These are phyloP conservation scores for Drosophila varians DNA, from an alignment of 1,140 invertebrate genomes.

Conservation along the genomic window DNA sequence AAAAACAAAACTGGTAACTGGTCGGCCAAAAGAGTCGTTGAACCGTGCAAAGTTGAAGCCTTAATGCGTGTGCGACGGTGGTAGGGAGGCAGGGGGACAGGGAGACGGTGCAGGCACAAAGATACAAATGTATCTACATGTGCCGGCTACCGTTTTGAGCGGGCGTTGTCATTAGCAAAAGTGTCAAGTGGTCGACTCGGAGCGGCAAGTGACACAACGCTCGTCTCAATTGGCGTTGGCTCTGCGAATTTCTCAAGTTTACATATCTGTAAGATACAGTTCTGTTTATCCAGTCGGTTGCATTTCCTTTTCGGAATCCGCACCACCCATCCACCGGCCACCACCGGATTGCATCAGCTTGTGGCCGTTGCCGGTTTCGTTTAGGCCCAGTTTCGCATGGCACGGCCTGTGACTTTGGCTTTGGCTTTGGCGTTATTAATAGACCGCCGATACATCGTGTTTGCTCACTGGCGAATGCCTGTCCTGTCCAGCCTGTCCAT, in stretches of 20 bases:
- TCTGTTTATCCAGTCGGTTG: constrained; percentile 9
- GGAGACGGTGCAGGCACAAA: constrained; percentile 29
- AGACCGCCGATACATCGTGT: constrained; percentile 17
- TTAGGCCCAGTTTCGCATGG: constrained; percentile 32
- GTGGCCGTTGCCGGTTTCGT: not conserved
- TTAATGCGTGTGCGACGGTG: constrained; percentile 11
- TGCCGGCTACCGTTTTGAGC: constrained; percentile 61
- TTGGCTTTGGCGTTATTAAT: constrained; percentile 36
- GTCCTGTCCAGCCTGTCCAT: constrained; percentile 13
- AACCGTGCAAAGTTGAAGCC: constrained; percentile 28
- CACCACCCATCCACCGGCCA: not conserved
- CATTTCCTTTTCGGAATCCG: constrained; percentile 41
- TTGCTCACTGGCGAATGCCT: constrained; percentile 11
- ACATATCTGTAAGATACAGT: constrained; percentile 22
- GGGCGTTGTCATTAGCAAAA: constrained; percentile 54
- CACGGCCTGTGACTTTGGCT: constrained; percentile 5
- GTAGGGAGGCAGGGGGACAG: too few relatives aligned
- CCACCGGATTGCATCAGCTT: constrained; percentile 36
- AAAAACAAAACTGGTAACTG: constrained; percentile 56
- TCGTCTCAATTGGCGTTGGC: constrained; percentile 2
- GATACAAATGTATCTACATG: constrained; percentile 74
- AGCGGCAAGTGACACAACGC: not conserved
- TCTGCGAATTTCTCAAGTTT: not conserved
- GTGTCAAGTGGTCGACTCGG: constrained; percentile 56
- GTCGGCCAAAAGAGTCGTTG: constrained; percentile 56